A percentile compares a stretch with the other conserved stretches of the same genome.
These are phyloP conservation scores for Astyanax mexicanus DNA, from an alignment of 2,797 vertebrate genomes.

Conservation along the genomic window DNA sequence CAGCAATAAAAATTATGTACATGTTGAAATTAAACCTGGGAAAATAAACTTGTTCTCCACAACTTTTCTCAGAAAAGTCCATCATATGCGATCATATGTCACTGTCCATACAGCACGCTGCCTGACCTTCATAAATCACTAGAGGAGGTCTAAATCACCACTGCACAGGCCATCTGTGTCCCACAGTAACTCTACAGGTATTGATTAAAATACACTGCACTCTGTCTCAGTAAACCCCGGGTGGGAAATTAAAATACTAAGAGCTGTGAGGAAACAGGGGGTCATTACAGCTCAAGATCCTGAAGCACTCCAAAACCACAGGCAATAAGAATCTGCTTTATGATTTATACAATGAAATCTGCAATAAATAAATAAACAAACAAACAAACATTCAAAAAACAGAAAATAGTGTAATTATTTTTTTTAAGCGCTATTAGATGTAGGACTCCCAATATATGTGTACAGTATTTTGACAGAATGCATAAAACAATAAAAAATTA, in stretches of 20 bases:
- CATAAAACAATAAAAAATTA: too few species aligned
- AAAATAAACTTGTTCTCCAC: too few species aligned
- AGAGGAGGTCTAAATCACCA: conserved; percentile 45
- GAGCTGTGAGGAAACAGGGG: conserved; percentile 31
- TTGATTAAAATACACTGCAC: conserved; percentile 60
- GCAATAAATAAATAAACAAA: background rate
- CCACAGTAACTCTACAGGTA: conserved; percentile 56
- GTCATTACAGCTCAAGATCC: background rate
- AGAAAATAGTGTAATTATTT: too few species aligned
- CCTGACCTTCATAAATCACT: conserved; percentile 51
- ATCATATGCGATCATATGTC: background rate
- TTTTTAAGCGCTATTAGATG: too few species aligned
- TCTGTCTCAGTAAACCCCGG: conserved; percentile 27
- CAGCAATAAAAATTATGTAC: too few species aligned
- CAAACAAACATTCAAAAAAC: background rate
- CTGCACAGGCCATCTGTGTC: conserved; percentile 56
- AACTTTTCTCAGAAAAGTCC: conserved; percentile 3
- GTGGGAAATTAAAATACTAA: conserved; percentile 60
- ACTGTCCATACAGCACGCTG: conserved; percentile 13
- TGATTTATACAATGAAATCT: background rate
- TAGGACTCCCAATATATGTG: too few species aligned
- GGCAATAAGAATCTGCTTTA: background rate
- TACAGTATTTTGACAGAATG: too few species aligned
- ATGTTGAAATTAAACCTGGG: background rate
- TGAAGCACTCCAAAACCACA: background rate